A percentile compares a stretch with the other conserved stretches of the same genome.
Conservation (phyloP, 2,888 invertebrate genomes). For the Drosophila neotestacea region DNA sequence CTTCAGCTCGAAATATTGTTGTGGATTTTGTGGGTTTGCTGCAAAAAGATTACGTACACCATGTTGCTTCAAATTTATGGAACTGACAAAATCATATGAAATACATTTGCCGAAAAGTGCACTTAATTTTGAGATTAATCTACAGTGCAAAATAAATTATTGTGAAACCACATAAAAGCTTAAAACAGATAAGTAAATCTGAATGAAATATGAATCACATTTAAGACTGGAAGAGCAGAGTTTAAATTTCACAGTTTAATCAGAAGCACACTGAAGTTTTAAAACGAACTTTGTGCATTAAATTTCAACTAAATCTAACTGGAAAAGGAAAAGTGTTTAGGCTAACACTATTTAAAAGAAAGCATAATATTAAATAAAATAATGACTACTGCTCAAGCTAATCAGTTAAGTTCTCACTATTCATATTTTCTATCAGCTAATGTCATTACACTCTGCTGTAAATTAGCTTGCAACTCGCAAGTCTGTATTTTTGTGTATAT, state of each 20-base stretch:
- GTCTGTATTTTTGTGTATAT: slow-evolving; percentile 12
- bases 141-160: not conserved
- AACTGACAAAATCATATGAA: slow-evolving; percentile 5
- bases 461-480: slow-evolving; percentile 8
- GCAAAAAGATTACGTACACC: slow-evolving; percentile 32
- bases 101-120: slow-evolving; percentile 14
- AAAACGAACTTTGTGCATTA: too few species aligned
- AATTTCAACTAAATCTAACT: too few species aligned
- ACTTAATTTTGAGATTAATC: slow-evolving; percentile 25
- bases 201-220: too few species aligned
- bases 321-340: too few species aligned
- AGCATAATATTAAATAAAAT: too few species aligned
- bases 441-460: slow-evolving; percentile 1
- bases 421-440: slow-evolving; percentile 2
- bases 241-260: too few species aligned
- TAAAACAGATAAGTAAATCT: too few species aligned
- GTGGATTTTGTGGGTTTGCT: slow-evolving; percentile 32
- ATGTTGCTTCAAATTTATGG: slow-evolving; percentile 33
- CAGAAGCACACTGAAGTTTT: too few species aligned
- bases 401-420: not conserved
- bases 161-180: not conserved
- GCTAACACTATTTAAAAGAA: too few species aligned
- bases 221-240: too few species aligned
- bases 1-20: slow-evolving; percentile 45
- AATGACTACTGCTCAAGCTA: too few species aligned